Base-by-base conservation (phyloP, 2,797 vertebrate species). In the Astyanax mexicanus region DNA sequence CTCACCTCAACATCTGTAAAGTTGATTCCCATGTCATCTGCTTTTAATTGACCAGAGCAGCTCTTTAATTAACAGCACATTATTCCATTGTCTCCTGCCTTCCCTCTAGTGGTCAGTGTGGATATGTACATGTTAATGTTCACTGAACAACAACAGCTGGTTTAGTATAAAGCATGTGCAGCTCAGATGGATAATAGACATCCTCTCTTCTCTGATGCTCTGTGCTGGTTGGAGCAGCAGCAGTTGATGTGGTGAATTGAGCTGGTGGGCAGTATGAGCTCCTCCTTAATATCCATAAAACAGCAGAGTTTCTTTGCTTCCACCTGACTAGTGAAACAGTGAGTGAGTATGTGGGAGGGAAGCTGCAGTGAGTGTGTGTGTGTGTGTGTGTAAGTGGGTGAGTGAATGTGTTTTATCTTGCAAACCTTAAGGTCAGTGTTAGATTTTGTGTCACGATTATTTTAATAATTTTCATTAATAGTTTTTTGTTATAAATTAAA, bases 401-500 rank as follows among this genome's bases (percentile, higher is more conserved):
- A 23, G 17, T 25, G 8, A 38, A 40, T 25, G 15, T 13, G 1
- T 25, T 52, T 51, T 40, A 17, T 40, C 21, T 29, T 23, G 11
- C 7, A 17, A n/a, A n/a, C n/a, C n/a, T n/a, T n/a, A n/a, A 60
- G 32, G 40, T 62, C 29, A 19, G 27, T 58, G 17, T 47, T 58
- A 58, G 55, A 6, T 3, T n/a, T 58, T 60, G 57, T 60, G 32
- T 37, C 57, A 37, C 15, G 29, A 58, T 55, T 55, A 15, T 55
- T 35, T 58, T 32, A 74, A 49, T 64, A 38, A 7, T 65, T 29
- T 40, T 55, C 4, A 47, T 55, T 51, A 29, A 12, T 38, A 65
- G 42, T 44, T 21, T 72, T n/a, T n/a, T n/a, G n/a, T n/a, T n/a
- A n/a, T 70, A 27, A 23, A 51, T 21, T 44, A 15, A 58, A n/a